Conservation (phyloP, 2,797 vertebrate genomes). For the Pseudomugil gertrudae region DNA sequence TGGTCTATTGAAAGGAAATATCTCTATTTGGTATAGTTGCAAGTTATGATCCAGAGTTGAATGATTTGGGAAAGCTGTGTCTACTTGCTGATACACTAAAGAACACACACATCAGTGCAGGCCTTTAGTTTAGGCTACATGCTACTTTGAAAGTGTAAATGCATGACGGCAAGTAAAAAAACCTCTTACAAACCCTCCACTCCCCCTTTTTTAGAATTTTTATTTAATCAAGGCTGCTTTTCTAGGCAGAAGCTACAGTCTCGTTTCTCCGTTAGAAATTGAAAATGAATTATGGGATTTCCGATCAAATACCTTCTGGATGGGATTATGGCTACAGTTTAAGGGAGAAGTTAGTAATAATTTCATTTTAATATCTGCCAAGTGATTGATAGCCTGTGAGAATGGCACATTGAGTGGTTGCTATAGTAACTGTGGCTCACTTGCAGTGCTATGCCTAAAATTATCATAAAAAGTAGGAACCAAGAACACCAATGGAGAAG, state of each 20-base stretch:
- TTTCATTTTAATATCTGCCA: constrained; percentile 34
- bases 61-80: constrained; percentile 4
- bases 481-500: constrained; percentile 45
- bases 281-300: constrained; percentile 15
- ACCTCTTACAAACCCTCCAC: constrained; percentile 43
- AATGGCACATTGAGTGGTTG: constrained; percentile 46
- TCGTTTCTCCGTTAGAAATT: neutral
- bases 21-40: neutral
- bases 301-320: constrained; percentile 9
- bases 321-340: constrained; percentile 13
- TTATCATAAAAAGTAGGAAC: constrained; percentile 49
- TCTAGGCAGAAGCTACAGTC: neutral
- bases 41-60: constrained; percentile 18
- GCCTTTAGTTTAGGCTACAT: constrained; percentile 29
- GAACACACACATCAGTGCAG: no score
- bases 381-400: constrained; percentile 54
- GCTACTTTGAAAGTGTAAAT: constrained; percentile 24
- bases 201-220: constrained; percentile 34
- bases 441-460: constrained; percentile 43
- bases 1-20: neutral
- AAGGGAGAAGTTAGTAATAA: constrained; percentile 19
- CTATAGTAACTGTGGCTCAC: constrained; percentile 47
- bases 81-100: neutral
- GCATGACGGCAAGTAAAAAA: constrained; percentile 36
- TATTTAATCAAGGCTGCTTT: neutral